A percentile compares a stretch with the other conserved stretches of the same genome.
phyloP scores from a whole-genome alignment of 2,797 vertebrate species.

The Enoplosus armatus region DNA sequence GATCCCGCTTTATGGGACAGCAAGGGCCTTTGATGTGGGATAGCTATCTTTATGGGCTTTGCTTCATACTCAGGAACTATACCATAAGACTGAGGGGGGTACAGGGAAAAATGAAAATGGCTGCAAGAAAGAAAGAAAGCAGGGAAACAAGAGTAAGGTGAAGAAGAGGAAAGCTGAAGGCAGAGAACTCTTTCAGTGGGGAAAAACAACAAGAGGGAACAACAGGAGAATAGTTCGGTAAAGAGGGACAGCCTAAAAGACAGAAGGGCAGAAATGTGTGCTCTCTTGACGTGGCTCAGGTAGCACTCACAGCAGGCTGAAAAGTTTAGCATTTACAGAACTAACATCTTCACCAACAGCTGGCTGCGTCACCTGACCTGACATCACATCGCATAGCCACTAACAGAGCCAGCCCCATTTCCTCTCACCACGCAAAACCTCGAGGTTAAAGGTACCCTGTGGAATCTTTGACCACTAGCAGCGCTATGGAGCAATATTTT shows the following conservation, averaged over 20 bases:
- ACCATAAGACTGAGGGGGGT: not conserved
- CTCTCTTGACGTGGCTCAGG: too few species aligned
- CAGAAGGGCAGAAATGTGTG: not conserved
- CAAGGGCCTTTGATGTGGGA: slow-evolving; percentile 64
- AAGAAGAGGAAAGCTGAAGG: not conserved
- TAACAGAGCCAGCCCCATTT: not conserved
- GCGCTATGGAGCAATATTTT: not conserved
- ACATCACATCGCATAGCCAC: not conserved
- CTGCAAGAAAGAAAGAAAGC: not conserved
- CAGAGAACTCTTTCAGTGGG: not conserved
- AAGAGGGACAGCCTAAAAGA: not conserved
- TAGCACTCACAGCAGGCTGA: too few species aligned
- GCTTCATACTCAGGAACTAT: slow-evolving; percentile 17
- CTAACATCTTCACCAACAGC: too few species aligned
- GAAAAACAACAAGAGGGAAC: too few species aligned
- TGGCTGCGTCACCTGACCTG: not conserved
- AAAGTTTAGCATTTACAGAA: too few species aligned
- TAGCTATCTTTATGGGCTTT: slow-evolving; percentile 58
- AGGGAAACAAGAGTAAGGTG: not conserved
- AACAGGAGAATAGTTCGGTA: not conserved
- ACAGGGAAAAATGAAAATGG: not conserved
- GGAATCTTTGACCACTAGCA: not conserved
- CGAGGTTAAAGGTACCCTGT: not conserved
- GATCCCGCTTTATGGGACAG: slow-evolving; percentile 66
- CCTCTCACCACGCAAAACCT: not conserved